Evolutionary conservation across 92 coral and sea anemone species (phyloP), one percentile per base, ranked within the genome.

Genomic region (Epizoanthus scotinus): DNA sequence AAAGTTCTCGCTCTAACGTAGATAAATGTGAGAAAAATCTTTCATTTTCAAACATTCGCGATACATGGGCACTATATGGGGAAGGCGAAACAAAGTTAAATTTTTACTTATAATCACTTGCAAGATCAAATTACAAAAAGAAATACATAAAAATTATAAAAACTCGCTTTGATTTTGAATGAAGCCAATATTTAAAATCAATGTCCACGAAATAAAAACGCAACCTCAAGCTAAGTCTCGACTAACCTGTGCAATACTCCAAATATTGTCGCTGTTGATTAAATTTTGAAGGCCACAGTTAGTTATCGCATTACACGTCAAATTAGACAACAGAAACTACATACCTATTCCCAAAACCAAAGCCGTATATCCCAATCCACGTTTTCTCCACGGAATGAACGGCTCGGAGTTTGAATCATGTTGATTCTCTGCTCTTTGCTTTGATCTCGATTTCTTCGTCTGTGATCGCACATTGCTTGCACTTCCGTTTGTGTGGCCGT

Each of bases 11-110:
- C 79, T 96, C 99, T 82, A 96, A 53, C 3, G 99, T 92, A 21
- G 99, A 96, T 70, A 96, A 88, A 81, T 96, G 99, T 13, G 99
- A 96, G 85, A 96, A 96, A 84, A 96, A 96, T 2, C 99, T 84
- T 79, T 96, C 99, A 58, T 93, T 96, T 81, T 96, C 99, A 85
- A 96, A 96, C 99, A 96, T 96, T 64, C 91, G 83, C 0, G 98
- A 96, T 52, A 96, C 94, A 84, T 96, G 99, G 57, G 77, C 70
- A 79, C 99, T 96, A 74, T 18, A 47, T n/a, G n/a, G 61, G 38
- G 31, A 77, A 78, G 50, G 29, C 13, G n/a, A 50, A 69, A 24
- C 15, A 42, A 14, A 63, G 62, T 22, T 42, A 63, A 27, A 29
- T 3, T 27, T 9, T 56, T 34, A 57, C 25, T 34, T 8, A 26